A percentile compares a stretch with the other conserved stretches of the same genome.
These are phyloP conservation scores for Oscheius sp. DNA, from an alignment of 1,140 invertebrate species.

Conservation along the genomic window DNA sequence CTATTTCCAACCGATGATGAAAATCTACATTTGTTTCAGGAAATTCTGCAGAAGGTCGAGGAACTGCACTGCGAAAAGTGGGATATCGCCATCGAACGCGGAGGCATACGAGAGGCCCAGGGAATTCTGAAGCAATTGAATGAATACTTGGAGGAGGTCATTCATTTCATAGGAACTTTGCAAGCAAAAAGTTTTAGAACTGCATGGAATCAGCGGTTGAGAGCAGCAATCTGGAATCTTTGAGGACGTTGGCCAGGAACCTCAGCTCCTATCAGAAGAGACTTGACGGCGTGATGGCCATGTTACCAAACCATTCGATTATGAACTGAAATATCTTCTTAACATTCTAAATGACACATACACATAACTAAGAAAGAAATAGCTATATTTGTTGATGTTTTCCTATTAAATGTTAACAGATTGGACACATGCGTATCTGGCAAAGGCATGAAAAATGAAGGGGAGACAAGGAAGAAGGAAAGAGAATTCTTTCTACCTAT, in stretches of 20 bases:
- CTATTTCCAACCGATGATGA: too few relatives aligned
- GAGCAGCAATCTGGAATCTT: not conserved
- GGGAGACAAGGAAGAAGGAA: too few relatives aligned
- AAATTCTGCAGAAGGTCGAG: not conserved
- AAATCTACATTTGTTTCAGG: too few relatives aligned
- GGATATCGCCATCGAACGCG: not conserved
- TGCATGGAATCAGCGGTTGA: not conserved
- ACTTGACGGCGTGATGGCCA: not conserved
- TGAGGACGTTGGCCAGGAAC: not conserved
- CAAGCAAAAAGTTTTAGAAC: not conserved
- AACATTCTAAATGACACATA: too few relatives aligned
- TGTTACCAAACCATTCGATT: too few relatives aligned
- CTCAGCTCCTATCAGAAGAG: not conserved
- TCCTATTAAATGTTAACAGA: too few relatives aligned
- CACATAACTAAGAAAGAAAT: too few relatives aligned
- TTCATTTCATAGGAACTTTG: not conserved
- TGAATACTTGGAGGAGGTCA: not conserved
- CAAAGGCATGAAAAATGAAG: too few relatives aligned
- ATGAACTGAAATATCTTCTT: too few relatives aligned
- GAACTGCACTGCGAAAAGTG: not conserved
- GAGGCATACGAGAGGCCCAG: not conserved
- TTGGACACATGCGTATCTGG: too few relatives aligned
- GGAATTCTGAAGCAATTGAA: not conserved
- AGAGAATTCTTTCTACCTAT: too few relatives aligned
- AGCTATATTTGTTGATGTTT: too few relatives aligned